These are phyloP conservation scores for Telenomus remus DNA, from an alignment of 1,140 invertebrate genomes.

Conservation along the genomic window DNA sequence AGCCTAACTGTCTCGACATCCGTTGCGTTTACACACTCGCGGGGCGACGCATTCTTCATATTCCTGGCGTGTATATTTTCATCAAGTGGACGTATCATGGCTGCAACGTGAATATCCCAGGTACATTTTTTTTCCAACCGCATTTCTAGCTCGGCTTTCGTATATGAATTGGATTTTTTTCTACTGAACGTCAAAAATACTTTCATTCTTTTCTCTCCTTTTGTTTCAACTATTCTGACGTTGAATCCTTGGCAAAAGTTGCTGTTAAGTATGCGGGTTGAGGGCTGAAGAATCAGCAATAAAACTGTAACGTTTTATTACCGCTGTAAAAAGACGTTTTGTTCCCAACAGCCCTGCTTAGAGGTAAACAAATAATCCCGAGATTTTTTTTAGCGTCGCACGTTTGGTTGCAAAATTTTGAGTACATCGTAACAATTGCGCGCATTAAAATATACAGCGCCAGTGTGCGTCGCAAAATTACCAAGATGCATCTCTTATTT, in stretches of 20 bases:
- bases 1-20: slow-evolving; percentile 49
- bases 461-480: background rate
- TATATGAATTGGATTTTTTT: slow-evolving; percentile 44
- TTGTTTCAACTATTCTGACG: slow-evolving; percentile 35
- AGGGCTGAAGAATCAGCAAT: slow-evolving; percentile 25
- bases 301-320: slow-evolving; percentile 33
- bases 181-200: slow-evolving; percentile 25
- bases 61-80: slow-evolving; percentile 53
- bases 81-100: slow-evolving; percentile 54
- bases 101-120: slow-evolving; percentile 37
- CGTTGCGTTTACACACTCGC: slow-evolving; percentile 46
- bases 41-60: slow-evolving; percentile 49
- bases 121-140: slow-evolving; percentile 13
- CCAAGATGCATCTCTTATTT: background rate
- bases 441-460: background rate
- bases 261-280: slow-evolving; percentile 36
- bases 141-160: slow-evolving; percentile 35
- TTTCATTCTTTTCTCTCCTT: background rate
- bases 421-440: background rate
- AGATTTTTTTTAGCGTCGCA: slow-evolving; percentile 13
- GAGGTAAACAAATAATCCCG: slow-evolving; percentile 24
- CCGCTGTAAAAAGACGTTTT: slow-evolving; percentile 34
- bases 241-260: slow-evolving; percentile 27
- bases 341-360: slow-evolving; percentile 15
- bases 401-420: slow-evolving; percentile 4